Conservation (phyloP, 2,797 vertebrate species). For the Petrocephalus schoutedeni region DNA sequence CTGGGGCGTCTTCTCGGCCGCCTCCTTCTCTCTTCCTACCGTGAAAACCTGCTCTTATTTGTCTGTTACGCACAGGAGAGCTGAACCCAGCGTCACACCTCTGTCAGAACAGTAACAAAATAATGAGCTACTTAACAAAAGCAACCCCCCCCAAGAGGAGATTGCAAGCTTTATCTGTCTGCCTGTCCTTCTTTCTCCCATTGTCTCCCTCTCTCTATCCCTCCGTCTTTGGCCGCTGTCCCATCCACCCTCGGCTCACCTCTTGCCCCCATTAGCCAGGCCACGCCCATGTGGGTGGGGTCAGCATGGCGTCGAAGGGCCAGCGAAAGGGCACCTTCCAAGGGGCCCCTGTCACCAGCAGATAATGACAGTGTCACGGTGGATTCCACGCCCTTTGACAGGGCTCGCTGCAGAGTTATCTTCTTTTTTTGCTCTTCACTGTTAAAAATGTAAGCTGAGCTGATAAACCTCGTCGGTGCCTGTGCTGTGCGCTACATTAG, state of each 20-base stretch:
- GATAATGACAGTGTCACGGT: not conserved
- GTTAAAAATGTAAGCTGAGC: not conserved
- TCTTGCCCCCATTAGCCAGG: not conserved
- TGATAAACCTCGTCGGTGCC: not conserved
- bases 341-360: not conserved
- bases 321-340: not conserved
- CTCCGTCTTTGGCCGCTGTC: not conserved
- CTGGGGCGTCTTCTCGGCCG: not conserved
- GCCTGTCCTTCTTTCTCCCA: not conserved
- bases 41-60: not conserved
- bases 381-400: not conserved
- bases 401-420: not conserved
- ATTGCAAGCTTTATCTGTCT: not conserved
- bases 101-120: conserved; percentile 9
- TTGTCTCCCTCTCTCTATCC: not conserved
- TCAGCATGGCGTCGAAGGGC: not conserved
- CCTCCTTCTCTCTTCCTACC: not conserved
- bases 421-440: not conserved
- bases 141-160: not conserved
- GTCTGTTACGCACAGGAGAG: not conserved
- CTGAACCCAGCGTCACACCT: not conserved
- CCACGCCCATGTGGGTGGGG: not conserved
- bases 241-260: not conserved
- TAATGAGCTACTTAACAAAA: not conserved
- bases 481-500: not conserved